Evolutionary conservation across 1,140 invertebrate genomes (phyloP), one percentile per base, ranked within the genome.

Genomic region (Oryctes rhinoceros): DNA sequence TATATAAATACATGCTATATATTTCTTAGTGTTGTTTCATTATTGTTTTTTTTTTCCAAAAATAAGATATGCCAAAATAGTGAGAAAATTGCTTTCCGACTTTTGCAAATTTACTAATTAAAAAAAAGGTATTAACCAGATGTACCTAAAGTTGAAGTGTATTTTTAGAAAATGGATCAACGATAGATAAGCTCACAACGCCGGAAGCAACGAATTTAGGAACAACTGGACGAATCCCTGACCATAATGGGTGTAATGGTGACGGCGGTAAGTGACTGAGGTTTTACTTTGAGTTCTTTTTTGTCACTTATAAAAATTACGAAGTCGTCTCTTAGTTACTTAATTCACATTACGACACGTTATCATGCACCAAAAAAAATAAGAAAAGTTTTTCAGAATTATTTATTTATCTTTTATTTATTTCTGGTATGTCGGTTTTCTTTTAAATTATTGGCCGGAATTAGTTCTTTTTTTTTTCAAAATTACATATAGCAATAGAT

Each of bases 161-260:
- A 76, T 53, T 84, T 85, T 82, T 76, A 83, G 83, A 85, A 81
- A 83, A 82, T 81, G 80, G 79, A 35, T 67, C 80, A 49, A 24
- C 62, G 15, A 13, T 76, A 79, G 82, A 84, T n/a, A 37, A 44
- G 37, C 39, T 81, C 20, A 62, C 67, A 9, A 74, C 81, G 20
- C 83, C 85, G 15, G 85, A 86, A 79, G 84, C 85, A 7, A 86
- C 84, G 59, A 82, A 79, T 82, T 81, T 83, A 39, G 85, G 84
- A 53, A 86, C 85, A 7, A 85, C 84, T 9, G 85, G 85, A 18
- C 79, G 82, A 48, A 85, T 84, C 78, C 82, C 84, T 20, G 84
- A 84, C 80, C 78, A 83, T 75, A 78, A 62, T 37, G 83, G 81
- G 48, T 83, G 80, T 18, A 86, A 85, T 83, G 84, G 83, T 77